Percentiles rank a stretch among this genome's conserved stretches.
Conservation (phyloP, 2,113 vertebrate genomes). For the Eonycteris spelaea region DNA sequence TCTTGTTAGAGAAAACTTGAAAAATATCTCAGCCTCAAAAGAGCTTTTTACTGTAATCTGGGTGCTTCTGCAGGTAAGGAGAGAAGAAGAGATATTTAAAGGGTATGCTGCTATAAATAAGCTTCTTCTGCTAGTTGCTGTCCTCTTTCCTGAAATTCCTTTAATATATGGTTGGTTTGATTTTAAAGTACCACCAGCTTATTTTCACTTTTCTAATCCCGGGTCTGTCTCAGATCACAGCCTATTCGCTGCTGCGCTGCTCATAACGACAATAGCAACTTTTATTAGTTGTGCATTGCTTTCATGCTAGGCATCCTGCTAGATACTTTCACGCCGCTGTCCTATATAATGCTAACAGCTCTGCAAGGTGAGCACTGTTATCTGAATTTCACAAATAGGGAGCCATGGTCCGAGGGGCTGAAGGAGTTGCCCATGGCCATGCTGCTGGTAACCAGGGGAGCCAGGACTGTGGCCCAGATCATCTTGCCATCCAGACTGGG, state of each 20-base stretch:
- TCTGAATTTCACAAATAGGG: not conserved
- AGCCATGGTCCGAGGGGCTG: not conserved
- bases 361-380: not conserved
- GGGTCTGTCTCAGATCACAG: not conserved
- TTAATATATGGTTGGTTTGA: not conserved
- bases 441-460: accelerated
- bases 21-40: not conserved
- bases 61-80: not conserved
- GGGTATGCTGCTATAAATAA: conserved; percentile 24
- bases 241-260: not conserved
- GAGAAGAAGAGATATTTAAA: not conserved
- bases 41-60: not conserved
- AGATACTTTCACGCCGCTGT: too few species aligned
- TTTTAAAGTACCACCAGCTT: not conserved
- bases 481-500: not conserved
- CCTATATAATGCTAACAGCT: not conserved
- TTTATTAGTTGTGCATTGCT: not conserved
- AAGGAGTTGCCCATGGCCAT: accelerated
- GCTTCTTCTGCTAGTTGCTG: not conserved
- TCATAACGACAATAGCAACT: not conserved
- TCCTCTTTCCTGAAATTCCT: not conserved
- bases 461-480: accelerated
- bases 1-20: not conserved
- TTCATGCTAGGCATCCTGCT: not conserved
- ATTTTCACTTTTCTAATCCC: not conserved